Evolutionary conservation across 1,140 invertebrate genomes (phyloP).

Genomic region (Drepana arcuata): DNA sequence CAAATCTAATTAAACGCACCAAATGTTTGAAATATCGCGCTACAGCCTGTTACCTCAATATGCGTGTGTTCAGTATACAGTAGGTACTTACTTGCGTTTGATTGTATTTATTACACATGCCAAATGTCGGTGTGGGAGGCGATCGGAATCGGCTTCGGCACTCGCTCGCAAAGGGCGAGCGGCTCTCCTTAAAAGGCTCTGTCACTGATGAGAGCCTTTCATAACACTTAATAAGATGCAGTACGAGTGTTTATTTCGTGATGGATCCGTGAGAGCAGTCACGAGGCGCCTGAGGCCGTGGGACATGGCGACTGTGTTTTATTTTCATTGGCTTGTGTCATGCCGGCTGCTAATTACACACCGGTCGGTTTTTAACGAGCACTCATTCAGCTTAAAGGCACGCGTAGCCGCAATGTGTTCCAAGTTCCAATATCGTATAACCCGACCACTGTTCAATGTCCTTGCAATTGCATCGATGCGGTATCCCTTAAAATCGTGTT

Average conservation of each 20-base stretch:
- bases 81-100: no score
- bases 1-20: no score
- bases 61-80: no score
- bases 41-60: no score
- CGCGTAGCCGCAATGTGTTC: slow-evolving; percentile 32
- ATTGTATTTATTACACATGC: no score
- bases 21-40: no score
- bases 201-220: slow-evolving; percentile 56
- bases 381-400: slow-evolving; percentile 50
- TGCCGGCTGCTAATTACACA: slow-evolving; percentile 52
- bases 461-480: no score
- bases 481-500: no score
- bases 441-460: no score
- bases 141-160: slow-evolving; percentile 12
- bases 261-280: slow-evolving; percentile 57
- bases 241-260: slow-evolving; percentile 59
- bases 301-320: slow-evolving; percentile 48
- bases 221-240: slow-evolving; percentile 67
- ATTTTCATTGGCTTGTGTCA: slow-evolving; percentile 36
- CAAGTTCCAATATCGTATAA: no score
- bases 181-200: slow-evolving; percentile 46
- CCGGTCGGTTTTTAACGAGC: slow-evolving; percentile 56
- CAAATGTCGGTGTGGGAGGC: slow-evolving; percentile 15
- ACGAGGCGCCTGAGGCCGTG: slow-evolving; percentile 52
- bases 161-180: slow-evolving; percentile 31